A percentile compares a stretch with the other conserved stretches of the same genome.
Evolutionary conservation across 1,140 invertebrate species (phyloP).

Genomic region (Apolygus lucorum): DNA sequence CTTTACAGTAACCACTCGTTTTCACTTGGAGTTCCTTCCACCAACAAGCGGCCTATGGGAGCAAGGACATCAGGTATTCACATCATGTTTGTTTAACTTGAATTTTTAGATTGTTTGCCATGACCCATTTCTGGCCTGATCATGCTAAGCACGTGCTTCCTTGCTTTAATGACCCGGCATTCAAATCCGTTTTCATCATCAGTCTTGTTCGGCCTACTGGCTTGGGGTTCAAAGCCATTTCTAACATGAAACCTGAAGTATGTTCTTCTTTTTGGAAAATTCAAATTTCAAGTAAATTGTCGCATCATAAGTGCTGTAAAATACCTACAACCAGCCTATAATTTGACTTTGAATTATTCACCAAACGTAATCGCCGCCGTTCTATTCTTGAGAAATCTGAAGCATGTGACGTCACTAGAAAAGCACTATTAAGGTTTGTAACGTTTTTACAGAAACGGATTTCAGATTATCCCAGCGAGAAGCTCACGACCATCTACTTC

Average conservation of each 20-base stretch:
- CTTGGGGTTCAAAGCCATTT: neutral
- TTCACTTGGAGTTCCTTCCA: too few species aligned
- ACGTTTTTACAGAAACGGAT: neutral
- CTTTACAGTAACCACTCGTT: too few species aligned
- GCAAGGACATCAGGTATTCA: too few species aligned
- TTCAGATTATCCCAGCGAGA: conserved; percentile 2
- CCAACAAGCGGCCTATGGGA: too few species aligned
- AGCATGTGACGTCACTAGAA: too few species aligned
- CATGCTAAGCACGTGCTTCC: conserved; percentile 61
- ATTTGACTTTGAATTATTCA: too few species aligned
- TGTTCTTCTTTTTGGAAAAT: neutral
- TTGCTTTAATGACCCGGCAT: conserved; percentile 64
- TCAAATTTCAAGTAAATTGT: neutral
- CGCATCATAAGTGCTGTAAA: too few species aligned
- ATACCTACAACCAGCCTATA: too few species aligned
- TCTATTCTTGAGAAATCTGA: too few species aligned
- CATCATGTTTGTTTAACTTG: too few species aligned
- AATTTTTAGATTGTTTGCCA: conserved; percentile 43
- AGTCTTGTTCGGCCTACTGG: conserved; percentile 8
- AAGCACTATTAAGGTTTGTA: too few species aligned
- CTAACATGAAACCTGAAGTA: neutral
- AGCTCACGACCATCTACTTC: neutral
- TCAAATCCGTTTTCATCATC: conserved; percentile 54
- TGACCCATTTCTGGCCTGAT: conserved; percentile 60
- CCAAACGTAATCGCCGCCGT: too few species aligned